Base-by-base conservation (phyloP, 1,140 invertebrate species). In the Ceratina calcarata region DNA sequence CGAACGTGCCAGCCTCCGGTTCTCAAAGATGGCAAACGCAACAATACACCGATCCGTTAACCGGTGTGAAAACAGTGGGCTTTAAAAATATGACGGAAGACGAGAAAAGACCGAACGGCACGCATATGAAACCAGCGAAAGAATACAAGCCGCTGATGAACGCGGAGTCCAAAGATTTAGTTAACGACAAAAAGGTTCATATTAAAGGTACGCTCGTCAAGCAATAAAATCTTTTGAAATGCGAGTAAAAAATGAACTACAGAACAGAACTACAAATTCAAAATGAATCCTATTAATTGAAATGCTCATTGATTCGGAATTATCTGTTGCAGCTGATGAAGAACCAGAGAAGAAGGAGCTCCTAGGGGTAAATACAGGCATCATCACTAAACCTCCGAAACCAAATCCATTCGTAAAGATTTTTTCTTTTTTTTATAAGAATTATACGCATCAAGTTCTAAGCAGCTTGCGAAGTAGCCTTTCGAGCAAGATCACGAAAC, bases 391-490 rank as follows among this genome's bases (percentile, higher is more conserved):
- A 91, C 82, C 91, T 92, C 87, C 90, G 88, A 93, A 93, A 92
- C 91, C 88, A 70, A 93, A 92, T 84, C 92, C 92, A 93, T 93
- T 93, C 89, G 92, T 93, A 93, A 93, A 93, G 88, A 92, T 86
- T 90, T 91, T 91, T 91, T 89, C 83, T 89, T 90, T 89, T 91
- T 86, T 85, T 64, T 60, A 78, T 70, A 71, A 86, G 67, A 72
- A 80, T 64, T 80, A 57, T 45, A 82, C 58, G 58, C 83, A 75
- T 70, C 85, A 64, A 76, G 83, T 72, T 84, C 81, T 57, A 85
- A 71, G 83, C 85, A 80, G 85, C 88, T 90, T 90, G 73, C 85
- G 66, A 71, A 87, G 69, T 80, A 64, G 88, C 87, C 87, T 86
- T 85, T 73, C 80, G 83, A 82, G 86, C 80, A 64, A 32, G 37